Evolutionary conservation across 2,888 invertebrate species (phyloP), one percentile per base, ranked within the genome.

Genomic region (Copidosoma aretas): DNA sequence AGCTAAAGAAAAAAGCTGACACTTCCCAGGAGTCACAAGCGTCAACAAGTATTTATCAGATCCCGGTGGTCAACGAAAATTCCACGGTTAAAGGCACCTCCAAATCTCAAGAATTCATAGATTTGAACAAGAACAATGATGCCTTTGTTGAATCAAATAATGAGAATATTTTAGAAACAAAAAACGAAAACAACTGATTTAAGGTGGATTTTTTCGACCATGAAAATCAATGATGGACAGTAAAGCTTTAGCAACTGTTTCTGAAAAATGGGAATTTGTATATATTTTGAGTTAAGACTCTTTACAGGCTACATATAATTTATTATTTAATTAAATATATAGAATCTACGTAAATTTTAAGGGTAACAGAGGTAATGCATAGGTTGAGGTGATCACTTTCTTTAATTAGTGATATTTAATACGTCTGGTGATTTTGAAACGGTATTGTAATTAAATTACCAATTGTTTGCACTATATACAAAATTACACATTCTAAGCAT

Each of bases 1-100:
- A 81, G 61, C 74, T 81, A 22, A 80, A 78, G 61, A 83, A 80
- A 66, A 79, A 79, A 67, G 21, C 73, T 12, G 77, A 79, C 22
- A 17, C 64, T 17, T 67, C 8, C 54, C 66, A 63, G 54, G 5
- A 64, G 17, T 57, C 64, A 61, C 32, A 32, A 32, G 8, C 8
- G 32, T 32, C 58, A 10, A 15, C 64, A 22, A 68, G 57, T 64
- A 1, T 41, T 60, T 58, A 57, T 65, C 51, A 61, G 54, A 17
- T 63, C 39, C 22, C 66, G 49, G 43, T 53, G 15, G 51, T 22
- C 4, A 61, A 53, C 49, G 60, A 53, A 52, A 62, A 25, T 56
- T 24, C n/a, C 22, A 54, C 32, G 1, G 8, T 24, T 51, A 56
- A 57, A 24, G 71, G 64, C 52, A 58, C 17, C 24, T 61, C 51